Conservation (phyloP, 2,113 vertebrate species). For the Pardalotus punctatus region DNA sequence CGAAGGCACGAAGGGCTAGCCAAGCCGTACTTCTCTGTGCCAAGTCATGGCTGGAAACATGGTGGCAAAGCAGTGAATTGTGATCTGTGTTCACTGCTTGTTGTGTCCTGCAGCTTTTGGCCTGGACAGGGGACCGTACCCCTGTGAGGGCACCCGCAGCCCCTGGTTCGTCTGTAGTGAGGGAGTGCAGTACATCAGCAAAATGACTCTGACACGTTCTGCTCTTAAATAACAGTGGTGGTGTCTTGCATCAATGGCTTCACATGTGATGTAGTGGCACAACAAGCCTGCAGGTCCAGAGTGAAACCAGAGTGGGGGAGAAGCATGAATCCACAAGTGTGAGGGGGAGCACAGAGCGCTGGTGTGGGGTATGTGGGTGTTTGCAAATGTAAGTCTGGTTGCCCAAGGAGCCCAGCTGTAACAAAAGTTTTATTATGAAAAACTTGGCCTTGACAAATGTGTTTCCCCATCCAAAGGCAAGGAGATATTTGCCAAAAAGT, state of each 20-base stretch:
- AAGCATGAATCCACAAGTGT: neutral
- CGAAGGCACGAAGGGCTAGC: neutral
- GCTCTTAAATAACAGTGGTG: neutral
- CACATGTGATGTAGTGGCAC: neutral
- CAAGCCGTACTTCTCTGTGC: slow-evolving; percentile 33
- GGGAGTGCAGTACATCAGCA: neutral
- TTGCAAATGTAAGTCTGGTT: neutral
- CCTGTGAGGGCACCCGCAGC: neutral
- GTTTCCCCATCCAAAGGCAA: neutral
- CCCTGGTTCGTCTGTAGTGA: neutral
- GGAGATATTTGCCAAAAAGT: neutral
- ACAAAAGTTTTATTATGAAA: neutral
- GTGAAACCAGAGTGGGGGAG: neutral
- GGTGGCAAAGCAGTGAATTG: neutral
- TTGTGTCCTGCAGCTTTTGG: neutral
- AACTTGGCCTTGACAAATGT: neutral
- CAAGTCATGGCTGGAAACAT: neutral
- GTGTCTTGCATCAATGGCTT: neutral
- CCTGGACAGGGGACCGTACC: neutral
- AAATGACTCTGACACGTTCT: neutral
- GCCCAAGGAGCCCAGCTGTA: neutral
- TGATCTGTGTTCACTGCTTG: neutral
- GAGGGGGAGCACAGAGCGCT: neutral
- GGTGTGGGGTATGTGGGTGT: neutral
- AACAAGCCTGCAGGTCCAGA: neutral